These are phyloP conservation scores for Nomada ferruginata DNA, from an alignment of 2,888 invertebrate species.

Conservation along the genomic window DNA sequence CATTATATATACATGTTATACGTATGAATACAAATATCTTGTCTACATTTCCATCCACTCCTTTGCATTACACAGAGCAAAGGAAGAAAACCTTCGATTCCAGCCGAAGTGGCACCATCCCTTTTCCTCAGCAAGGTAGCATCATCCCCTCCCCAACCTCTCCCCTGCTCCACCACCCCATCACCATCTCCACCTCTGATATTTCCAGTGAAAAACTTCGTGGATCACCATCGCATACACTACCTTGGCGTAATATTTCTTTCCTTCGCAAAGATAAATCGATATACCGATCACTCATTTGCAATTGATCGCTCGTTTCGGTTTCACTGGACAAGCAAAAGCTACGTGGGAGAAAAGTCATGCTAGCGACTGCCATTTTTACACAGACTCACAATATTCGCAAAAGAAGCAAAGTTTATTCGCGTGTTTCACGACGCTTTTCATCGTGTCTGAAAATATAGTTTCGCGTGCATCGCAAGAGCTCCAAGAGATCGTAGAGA, in stretches of 20 bases:
- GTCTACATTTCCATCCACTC: background rate
- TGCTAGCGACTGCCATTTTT: constrained; percentile 1
- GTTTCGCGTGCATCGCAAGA: too few species aligned
- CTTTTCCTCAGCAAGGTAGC: constrained; percentile 24
- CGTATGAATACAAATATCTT: background rate
- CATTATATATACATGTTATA: background rate
- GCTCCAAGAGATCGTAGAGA: background rate
- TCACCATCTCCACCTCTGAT: background rate
- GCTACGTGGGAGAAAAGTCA: background rate
- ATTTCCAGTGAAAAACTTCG: background rate
- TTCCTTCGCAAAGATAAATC: background rate
- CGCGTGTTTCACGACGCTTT: background rate
- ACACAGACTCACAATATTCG: constrained; percentile 1
- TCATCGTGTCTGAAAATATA: too few species aligned
- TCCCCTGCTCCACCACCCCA: background rate
- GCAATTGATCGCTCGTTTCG: too few species aligned
- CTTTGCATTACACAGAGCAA: constrained; percentile 1
- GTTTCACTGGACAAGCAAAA: background rate
- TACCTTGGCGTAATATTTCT: constrained; percentile 1
- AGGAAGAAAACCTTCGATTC: constrained; percentile 5
- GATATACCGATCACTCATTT: too few species aligned
- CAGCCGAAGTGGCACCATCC: constrained; percentile 9
- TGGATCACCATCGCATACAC: background rate
- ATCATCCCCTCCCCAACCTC: constrained; percentile 22
- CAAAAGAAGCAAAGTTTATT: background rate